Evolutionary conservation across 1,140 invertebrate genomes (phyloP).

Genomic region (Chrysomallon squamiferum): DNA sequence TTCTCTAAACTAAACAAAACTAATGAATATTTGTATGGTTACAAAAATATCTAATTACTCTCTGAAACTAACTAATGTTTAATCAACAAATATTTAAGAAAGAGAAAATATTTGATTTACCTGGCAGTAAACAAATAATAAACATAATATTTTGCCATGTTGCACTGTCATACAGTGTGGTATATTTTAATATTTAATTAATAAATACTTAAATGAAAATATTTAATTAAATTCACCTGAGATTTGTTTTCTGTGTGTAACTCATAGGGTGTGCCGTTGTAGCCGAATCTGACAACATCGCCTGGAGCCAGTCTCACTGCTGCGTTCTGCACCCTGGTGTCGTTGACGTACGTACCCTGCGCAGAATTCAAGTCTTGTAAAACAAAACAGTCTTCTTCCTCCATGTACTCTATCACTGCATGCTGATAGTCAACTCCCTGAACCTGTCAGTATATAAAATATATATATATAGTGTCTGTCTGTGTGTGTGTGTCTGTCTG

Average conservation of each 20-base stretch:
- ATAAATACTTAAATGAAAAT: background rate
- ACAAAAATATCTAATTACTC: no score
- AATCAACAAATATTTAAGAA: no score
- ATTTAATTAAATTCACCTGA: conserved; percentile 29
- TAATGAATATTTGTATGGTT: no score
- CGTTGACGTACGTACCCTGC: conserved; percentile 63
- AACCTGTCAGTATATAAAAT: conserved; percentile 36
- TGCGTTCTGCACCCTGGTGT: conserved; percentile 62
- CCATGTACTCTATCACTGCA: conserved; percentile 61
- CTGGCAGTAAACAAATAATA: no score
- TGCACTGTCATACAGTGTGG: no score
- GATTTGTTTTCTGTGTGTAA: conserved; percentile 49
- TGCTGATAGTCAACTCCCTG: conserved; percentile 59
- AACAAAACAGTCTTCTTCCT: conserved; percentile 60
- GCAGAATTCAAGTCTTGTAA: conserved; percentile 62
- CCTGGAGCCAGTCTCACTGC: conserved; percentile 59
- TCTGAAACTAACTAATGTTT: no score
- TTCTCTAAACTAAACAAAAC: no score
- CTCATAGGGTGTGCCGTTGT: conserved; percentile 50
- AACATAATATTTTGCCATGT: no score
- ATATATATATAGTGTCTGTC: no score
- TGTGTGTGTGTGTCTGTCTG: background rate
- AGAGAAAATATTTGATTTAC: no score
- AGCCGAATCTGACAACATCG: conserved; percentile 61
- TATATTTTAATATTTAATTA: background rate